Base-by-base conservation (phyloP, 2,797 vertebrate genomes). In the Helostoma temminkii region DNA sequence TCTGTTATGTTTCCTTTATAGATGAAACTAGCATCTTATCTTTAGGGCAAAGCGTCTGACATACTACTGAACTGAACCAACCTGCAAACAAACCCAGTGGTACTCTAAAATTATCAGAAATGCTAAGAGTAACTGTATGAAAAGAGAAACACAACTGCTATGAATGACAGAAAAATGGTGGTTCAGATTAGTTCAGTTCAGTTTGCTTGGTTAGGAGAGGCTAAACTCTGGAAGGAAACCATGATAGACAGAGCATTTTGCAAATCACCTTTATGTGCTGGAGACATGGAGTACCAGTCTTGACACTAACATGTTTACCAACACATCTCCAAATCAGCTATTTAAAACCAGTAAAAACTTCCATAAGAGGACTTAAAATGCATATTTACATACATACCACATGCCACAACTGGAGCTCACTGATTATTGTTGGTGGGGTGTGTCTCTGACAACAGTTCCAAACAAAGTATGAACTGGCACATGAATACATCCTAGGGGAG, bases 341-440 rank as follows among this genome's bases (percentile, higher is more conserved):
- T 24, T 64, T 34, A 49, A 71, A 74, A 63, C 50, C n/a, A 39
- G 49, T 36, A 54, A 24, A 50, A 62, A 25, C 10, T 26, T 47
- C 82, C 66, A 81, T 64, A 60, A 83, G 60, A 37, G 10, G n/a
- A 7, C 53, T 77, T 74, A 78, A 87, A 87, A 67, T 11, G 76
- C 66, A 25, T 88, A 90, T 90, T 85, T 91, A 91, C 86, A 91
- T 76, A 65, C 30, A 41, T 59, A 41, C 10, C 61, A 58, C 25
- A 54, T 53, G 59, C 58, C 37, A 37, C 21, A 55, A 22, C 5
- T 56, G n/a, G 11, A 57, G 9, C 30, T 50, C 4, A 12, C 0
- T 41, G 36, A n/a, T 55, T 59, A 18, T 8, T 48, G 14, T 22
- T 22, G 42, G 25, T 1, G 18, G 1, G 6, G 11, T 41, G 25